Base-by-base conservation (phyloP, 64 coral and sea anemone genomes). In the Acropora yongei region DNA sequence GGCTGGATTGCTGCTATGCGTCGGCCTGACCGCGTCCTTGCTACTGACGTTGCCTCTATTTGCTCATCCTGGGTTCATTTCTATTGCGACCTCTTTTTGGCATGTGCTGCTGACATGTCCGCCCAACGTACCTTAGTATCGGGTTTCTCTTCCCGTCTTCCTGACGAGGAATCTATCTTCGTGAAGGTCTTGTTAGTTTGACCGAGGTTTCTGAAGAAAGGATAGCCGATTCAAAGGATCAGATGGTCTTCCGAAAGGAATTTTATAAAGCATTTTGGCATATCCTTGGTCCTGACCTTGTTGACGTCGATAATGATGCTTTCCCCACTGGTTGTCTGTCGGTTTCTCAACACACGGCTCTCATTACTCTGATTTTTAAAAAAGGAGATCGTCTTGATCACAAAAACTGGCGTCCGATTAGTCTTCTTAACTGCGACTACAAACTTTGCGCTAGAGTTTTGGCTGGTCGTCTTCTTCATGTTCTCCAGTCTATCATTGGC, bases 201-300 rank as follows among this genome's bases (percentile, higher is more conserved):
- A 60, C 53, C 1, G 91, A 93, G 12, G 63, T 76, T 57, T n/a
- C 43, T 20, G 3, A 44, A 2, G 0, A 0, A 0, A 74, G 75
- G 1, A 87, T 93, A 67, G 67, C 41, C 2, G 18, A 41, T 8
- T 16, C 13, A 0, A 89, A 84, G 11, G 86, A 1, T 20, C 88
- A 0, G 92, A 93, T 20, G 92, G 86, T 0, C 78, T 88, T 10
- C 85, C 92, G 0, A 74, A 55, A 55, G 7, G 92, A 93, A 55
- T 93, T 93, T 57, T 88, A 88, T 67, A 0, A 8, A 0, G 1
- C 13, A 0, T 89, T 88, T 41, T 88, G 85, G 86, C 17, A 79
- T 3, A 30, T 50, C 18, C 4, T 81, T 6, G 85, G 78, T 1
- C 7, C n/a, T 8, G 85, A 93, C 14, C 47, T 88, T 0, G 77